A percentile compares a stretch with the other conserved stretches of the same genome.
These are phyloP conservation scores for Eutolmus rufibarbis DNA, from an alignment of 2,888 invertebrate genomes.

Conservation along the genomic window DNA sequence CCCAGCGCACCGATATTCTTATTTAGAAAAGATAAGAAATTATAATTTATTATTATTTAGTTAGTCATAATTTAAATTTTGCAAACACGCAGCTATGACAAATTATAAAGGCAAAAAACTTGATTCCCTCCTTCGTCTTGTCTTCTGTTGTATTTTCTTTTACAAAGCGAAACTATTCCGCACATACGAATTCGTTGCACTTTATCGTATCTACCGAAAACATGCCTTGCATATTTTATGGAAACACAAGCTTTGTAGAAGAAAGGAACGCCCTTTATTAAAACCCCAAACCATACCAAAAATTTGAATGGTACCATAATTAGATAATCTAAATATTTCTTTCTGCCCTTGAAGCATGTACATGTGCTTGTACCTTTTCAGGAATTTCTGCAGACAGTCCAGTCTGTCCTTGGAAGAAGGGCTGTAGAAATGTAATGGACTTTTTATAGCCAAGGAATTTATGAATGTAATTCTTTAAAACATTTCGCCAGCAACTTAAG, in stretches of 20 bases:
- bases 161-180: not conserved
- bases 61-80: no score
- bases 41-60: no score
- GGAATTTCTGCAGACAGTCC: not conserved
- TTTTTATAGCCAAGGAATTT: slow-evolving; percentile 27
- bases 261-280: not conserved
- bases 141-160: not conserved
- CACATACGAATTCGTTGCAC: not conserved
- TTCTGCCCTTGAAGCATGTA: not conserved
- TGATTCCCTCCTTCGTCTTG: not conserved
- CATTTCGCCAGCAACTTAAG: slow-evolving; percentile 4
- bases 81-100: not conserved
- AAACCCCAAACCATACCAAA: not conserved
- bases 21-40: no score
- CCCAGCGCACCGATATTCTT: no score
- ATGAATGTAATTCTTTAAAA: slow-evolving; percentile 22
- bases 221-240: not conserved
- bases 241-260: not conserved
- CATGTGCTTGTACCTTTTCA: not conserved
- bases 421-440: not conserved
- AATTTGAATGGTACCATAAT: slow-evolving; percentile 11
- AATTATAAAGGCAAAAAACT: not conserved
- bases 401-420: not conserved
- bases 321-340: slow-evolving; percentile 2
- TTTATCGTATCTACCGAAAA: not conserved